Base-by-base conservation (phyloP, 1,140 invertebrate species). In the Idris sp. region DNA sequence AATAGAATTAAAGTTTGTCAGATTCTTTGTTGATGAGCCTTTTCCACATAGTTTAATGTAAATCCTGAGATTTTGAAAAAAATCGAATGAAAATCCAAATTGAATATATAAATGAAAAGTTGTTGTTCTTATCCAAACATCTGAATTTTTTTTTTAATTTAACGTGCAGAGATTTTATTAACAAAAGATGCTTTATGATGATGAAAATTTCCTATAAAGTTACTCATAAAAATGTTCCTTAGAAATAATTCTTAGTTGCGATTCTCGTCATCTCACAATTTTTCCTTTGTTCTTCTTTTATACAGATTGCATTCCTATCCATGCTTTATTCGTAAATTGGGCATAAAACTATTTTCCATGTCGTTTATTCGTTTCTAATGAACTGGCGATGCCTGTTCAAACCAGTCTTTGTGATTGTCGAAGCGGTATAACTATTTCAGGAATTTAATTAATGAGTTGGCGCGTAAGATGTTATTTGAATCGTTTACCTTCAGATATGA, bases 401-500 rank as follows among this genome's bases (percentile, higher is more conserved):
- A 75, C 54, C 30, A 76, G 67, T 65, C 73, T 65, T 59, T 58
- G 69, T 77, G 64, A 36, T 68, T 65, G 53, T 69, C 43, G 61
- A 68, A 65, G 46, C 43, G 41, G 64, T 71, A 78, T 79, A 82
- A 80, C 77, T 83, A 78, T 76, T 78, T 77, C 58, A 83, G 83
- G 83, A 85, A 85, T 85, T 85, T 85, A 84, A 85, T 85, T 85
- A 85, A 83, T 84, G 65, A 76, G 73, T 77, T 75, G 77, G 78
- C 77, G 80, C 78, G 78, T 84, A 83, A 82, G 79, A 84, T 83
- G 81, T 82, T 83, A 84, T 83, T 84, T 77, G 77, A 74, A 65
- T 73, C 46, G 43, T 51, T 59, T 67, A 49, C 56, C 64, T 80
- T 62, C 36, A 81, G 81, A 84, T 84, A 83, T 84, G 81, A 84